These are phyloP conservation scores for Tipula confusa DNA, from an alignment of 2,888 invertebrate species.

Conservation along the genomic window DNA sequence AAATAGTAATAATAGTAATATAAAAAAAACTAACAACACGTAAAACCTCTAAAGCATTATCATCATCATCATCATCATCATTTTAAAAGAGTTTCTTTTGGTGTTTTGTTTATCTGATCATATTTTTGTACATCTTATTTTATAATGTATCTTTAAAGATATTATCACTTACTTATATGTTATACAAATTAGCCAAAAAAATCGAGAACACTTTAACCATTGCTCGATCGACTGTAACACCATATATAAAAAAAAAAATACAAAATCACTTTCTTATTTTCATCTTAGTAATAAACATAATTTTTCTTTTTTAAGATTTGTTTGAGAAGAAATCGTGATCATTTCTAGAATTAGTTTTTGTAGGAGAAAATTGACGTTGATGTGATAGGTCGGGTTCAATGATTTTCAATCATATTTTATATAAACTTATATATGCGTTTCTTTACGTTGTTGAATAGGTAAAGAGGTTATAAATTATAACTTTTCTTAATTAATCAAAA, in stretches of 20 bases:
- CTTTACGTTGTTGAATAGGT: background rate
- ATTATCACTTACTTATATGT: background rate
- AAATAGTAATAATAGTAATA: background rate
- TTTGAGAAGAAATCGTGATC: background rate
- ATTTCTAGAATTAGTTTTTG: background rate
- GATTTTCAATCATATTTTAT: background rate
- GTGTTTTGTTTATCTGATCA: background rate
- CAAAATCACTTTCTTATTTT: background rate
- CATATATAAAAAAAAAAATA: background rate
- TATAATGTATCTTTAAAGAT: background rate
- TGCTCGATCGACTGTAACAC: background rate
- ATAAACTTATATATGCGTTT: background rate
- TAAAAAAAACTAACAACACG: background rate
- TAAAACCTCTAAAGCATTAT: background rate
- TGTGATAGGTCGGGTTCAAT: constrained; percentile 12
- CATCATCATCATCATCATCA: background rate
- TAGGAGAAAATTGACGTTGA: background rate
- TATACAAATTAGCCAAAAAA: background rate
- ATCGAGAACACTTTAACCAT: background rate
- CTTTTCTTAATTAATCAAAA: background rate
- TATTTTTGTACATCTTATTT: background rate
- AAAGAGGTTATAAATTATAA: constrained; percentile 9
- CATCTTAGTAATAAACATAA: background rate
- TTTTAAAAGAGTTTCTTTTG: background rate
- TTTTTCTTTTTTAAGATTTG: background rate